A percentile compares a stretch with the other conserved stretches of the same genome.
These are phyloP conservation scores for Stictonetta naevosa DNA, from an alignment of 2,113 vertebrate genomes.

Conservation along the genomic window DNA sequence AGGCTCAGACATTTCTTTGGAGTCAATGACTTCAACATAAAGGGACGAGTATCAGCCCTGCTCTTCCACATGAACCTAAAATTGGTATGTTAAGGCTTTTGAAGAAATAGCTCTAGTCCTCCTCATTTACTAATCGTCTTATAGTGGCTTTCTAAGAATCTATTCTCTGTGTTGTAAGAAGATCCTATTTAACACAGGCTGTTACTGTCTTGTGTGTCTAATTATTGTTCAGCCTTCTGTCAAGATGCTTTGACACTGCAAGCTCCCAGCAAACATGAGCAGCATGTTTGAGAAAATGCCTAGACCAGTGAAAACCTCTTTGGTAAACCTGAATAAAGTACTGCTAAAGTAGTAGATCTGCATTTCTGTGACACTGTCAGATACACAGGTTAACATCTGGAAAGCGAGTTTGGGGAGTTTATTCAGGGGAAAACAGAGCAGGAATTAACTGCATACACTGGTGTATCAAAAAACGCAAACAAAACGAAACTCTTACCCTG, in stretches of 20 bases:
- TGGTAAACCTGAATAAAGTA: background rate
- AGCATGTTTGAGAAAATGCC: background rate
- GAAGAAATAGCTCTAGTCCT: background rate
- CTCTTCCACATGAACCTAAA: background rate
- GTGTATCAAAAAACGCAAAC: background rate
- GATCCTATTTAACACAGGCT: background rate
- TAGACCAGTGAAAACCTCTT: background rate
- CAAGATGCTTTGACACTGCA: background rate
- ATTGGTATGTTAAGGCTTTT: background rate
- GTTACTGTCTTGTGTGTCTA: too few species aligned
- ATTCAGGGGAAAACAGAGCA: background rate
- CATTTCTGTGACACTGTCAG: background rate
- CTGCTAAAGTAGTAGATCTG: background rate
- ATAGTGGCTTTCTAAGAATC: background rate
- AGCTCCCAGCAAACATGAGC: background rate
- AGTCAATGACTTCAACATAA: background rate
- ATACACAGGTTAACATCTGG: background rate
- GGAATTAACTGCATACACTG: background rate
- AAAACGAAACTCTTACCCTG: background rate
- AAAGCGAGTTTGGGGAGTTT: background rate
- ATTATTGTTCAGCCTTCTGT: background rate
- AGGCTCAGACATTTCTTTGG: background rate
- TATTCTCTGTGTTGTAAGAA: background rate
- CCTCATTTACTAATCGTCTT: background rate
- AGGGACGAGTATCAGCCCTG: background rate